Evolutionary conservation across 1,140 invertebrate species (phyloP), one percentile per base, ranked within the genome.

Genomic region (Leucophenga varia): DNA sequence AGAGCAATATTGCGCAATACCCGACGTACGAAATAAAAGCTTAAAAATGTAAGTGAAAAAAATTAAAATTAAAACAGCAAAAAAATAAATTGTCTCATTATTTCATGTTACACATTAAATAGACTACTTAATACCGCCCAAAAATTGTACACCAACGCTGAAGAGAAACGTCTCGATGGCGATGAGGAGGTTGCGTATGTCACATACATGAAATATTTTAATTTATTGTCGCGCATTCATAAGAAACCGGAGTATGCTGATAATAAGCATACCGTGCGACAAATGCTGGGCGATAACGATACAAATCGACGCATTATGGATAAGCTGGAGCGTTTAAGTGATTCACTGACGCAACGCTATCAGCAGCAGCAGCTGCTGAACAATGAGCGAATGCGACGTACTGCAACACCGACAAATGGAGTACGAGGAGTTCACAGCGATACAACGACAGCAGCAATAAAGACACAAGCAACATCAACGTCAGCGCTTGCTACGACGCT

Each of bases 141-240:
- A 14, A 81, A 80, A 61, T 67, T 89, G 39, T 80, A 80, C 49
- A 70, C 79, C 20, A 74, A 70, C 35, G 86, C 82, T 6, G 79
- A 86, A 41, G 57, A 79, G 21, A 57, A 73, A 32, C 74, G 74
- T 13, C 59, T 72, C n/a, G 69, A 77, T 17, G 81, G 82, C 3
- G 84, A 90, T 55, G 82, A 88, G 57, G 86, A 89, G 60, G 55
- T 74, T 32, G 83, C 86, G 1, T 91, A 86, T 56, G 79, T 90
- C 18, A 76, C 79, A 25, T 87, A 82, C 47, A 85, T 85, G 81
- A 83, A 84, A 68, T 90, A 85, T 71, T 76, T 88, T 16, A 79
- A 81, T 28, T 67, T 84, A 10, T 63, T 88, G 0, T 67, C 78
- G 2, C 79, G 72, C 50, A 76, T 86, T 40, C 80, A 77, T 48